phyloP scores from a whole-genome alignment of 30 jellyfish, hydroid and myxozoan species.

The Hydractinia echinata region DNA sequence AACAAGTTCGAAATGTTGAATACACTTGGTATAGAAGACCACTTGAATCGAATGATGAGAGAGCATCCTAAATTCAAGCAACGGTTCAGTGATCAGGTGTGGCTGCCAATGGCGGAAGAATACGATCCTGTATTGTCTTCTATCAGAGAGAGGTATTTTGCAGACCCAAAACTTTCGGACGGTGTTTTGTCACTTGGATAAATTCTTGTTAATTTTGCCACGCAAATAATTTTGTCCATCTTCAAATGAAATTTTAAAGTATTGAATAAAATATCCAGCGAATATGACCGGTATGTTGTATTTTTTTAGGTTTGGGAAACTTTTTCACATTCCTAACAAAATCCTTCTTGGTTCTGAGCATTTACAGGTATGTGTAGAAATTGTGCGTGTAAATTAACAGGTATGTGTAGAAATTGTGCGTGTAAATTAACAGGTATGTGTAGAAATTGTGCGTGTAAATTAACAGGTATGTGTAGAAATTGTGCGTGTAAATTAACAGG shows the following conservation, averaged over 20 bases:
- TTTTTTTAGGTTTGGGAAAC: slow-evolving; percentile 33
- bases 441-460: neutral
- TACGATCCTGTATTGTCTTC: slow-evolving; percentile 25
- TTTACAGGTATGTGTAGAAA: slow-evolving; percentile 18
- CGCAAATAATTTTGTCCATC: too few species aligned
- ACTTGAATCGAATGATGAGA: slow-evolving; percentile 47
- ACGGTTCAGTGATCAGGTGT: slow-evolving; percentile 66
- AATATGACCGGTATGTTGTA: neutral
- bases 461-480: slow-evolving; percentile 15
- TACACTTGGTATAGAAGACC: slow-evolving; percentile 68
- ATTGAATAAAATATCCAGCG: too few species aligned
- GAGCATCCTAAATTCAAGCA: slow-evolving; percentile 81
- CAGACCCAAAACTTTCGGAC: too few species aligned
- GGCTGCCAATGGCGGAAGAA: slow-evolving; percentile 60
- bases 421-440: too few species aligned
- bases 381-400: neutral
- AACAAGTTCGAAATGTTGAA: slow-evolving; percentile 28
- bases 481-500: neutral
- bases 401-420: too few species aligned
- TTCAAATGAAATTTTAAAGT: too few species aligned
- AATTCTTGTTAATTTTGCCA: too few species aligned
- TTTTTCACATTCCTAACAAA: slow-evolving; percentile 28
- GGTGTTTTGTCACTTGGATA: too few species aligned
- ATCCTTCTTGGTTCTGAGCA: slow-evolving; percentile 42
- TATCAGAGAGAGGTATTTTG: slow-evolving; percentile 26